Evolutionary conservation across 2,888 invertebrate genomes (phyloP).

Genomic region (Acleris holmiana): DNA sequence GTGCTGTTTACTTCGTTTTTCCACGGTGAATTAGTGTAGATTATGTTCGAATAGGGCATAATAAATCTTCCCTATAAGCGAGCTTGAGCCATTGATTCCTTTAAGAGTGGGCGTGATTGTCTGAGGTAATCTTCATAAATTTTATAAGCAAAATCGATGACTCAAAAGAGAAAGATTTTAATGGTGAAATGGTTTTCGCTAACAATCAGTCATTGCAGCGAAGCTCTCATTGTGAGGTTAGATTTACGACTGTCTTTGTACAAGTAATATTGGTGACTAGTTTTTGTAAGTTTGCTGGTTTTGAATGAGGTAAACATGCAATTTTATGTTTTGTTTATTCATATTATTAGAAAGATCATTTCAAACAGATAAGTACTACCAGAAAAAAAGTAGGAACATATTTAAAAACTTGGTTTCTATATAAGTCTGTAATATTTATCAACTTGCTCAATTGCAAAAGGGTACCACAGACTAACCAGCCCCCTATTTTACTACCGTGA

Average conservation of each 20-base stretch:
- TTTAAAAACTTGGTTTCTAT: too few relatives aligned
- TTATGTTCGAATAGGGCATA: constrained; percentile 77
- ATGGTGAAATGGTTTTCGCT: constrained; percentile 52
- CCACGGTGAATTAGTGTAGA: constrained; percentile 81
- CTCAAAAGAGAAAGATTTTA: constrained; percentile 50
- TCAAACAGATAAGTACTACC: too few relatives aligned
- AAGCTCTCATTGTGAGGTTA: constrained; percentile 48
- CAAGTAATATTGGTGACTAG: constrained; percentile 47
- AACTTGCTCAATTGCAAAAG: too few relatives aligned
- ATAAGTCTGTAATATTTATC: too few relatives aligned
- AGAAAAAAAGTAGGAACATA: too few relatives aligned
- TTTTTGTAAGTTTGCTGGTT: neutral
- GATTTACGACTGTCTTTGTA: constrained; percentile 50
- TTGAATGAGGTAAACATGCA: neutral
- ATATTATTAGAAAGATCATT: too few relatives aligned
- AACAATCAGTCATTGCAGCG: constrained; percentile 59
- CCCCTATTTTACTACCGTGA: too few relatives aligned
- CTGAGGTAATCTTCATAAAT: constrained; percentile 78
- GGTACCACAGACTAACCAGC: too few relatives aligned
- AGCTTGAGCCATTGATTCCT: constrained; percentile 72
- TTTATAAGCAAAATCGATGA: constrained; percentile 64
- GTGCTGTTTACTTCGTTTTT: constrained; percentile 75
- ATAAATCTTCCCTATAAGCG: constrained; percentile 72
- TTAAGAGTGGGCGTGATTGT: constrained; percentile 71
- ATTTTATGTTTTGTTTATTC: too few relatives aligned